Base-by-base conservation (phyloP, 2,888 invertebrate species). In the Caradrina clavipalpis region DNA sequence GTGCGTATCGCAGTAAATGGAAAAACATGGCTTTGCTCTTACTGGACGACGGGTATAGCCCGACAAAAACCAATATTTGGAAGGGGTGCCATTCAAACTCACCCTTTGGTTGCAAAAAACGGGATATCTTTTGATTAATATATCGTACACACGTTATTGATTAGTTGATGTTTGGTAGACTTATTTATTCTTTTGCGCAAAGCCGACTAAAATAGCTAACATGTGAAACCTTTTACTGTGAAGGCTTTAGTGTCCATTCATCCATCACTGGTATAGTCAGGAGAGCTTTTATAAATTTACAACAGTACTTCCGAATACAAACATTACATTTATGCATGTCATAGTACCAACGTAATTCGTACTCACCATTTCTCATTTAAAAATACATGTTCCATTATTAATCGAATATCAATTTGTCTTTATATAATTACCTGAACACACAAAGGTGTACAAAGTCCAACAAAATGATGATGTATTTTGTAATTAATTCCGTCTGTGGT, bases 31-130 rank as follows among this genome's bases (percentile, higher is more conserved):
- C 84, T 95, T 95, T 94, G 95, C 95, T 95, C 93, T 96, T 95
- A 96, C 94, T 92, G 94, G 94, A 91, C 94, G 89, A 58, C 74
- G 85, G 84, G 90, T 79, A 86, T 82, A 84, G 87, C 83, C 80
- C 83, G 74, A 93, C 94, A 95, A 95, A 95, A 95, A 96, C 96
- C 95, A 96, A 96, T 95, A 95, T 95, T 95, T 94, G 92, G 89
- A 93, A 94, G 94, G 95, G 95, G 93, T 91, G 88, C 93, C 86
- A 93, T 95, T 94, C 89, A 94, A 93, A 91, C 88, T 84, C 92
- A 92, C 95, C 95, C 95, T 94, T 94, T 93, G 88, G 83, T 88
- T 90, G 82, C 86, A 92, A 94, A 95, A 95, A 95, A 93, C 88
- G 87, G 90, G 88, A 93, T 94, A 92, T 91, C 92, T 91, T 93